Conservation (phyloP, 2,797 vertebrate species). For the Parauchenoglanis punctatus region DNA sequence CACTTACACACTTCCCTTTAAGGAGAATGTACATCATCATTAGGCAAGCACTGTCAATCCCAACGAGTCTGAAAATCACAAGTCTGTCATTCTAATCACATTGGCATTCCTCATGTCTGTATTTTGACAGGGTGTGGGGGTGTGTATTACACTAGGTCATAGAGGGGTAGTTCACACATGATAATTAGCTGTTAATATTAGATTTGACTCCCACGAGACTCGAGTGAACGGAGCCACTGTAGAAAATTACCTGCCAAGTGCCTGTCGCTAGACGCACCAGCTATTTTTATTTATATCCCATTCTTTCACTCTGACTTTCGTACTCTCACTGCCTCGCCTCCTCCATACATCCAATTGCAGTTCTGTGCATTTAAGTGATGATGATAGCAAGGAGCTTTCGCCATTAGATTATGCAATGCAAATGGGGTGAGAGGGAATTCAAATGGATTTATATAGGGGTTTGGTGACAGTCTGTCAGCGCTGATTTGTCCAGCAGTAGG, state of each 20-base stretch:
- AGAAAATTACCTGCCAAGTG: constrained; percentile 80
- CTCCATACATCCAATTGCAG: constrained; percentile 46
- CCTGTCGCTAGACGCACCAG: constrained; percentile 68
- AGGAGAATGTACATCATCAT: constrained; percentile 39
- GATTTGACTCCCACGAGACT: constrained; percentile 75
- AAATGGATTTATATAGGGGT: constrained; percentile 62
- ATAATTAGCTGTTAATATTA: constrained; percentile 82
- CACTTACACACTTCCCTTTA: constrained; percentile 18
- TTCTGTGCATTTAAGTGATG: constrained; percentile 74
- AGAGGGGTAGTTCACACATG: constrained; percentile 74
- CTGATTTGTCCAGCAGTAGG: constrained; percentile 45
- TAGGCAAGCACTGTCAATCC: constrained; percentile 35
- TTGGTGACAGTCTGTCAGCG: constrained; percentile 54
- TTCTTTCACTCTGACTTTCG: constrained; percentile 60
- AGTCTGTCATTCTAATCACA: constrained; percentile 42
- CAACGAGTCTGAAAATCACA: constrained; percentile 33
- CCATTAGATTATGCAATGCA: constrained; percentile 33
- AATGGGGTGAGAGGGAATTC: constrained; percentile 68
- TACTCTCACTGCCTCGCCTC: constrained; percentile 9
- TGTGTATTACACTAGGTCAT: constrained; percentile 63
- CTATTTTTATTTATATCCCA: constrained; percentile 78
- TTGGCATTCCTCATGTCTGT: constrained; percentile 23
- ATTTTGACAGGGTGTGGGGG: constrained; percentile 31
- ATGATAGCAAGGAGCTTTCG: constrained; percentile 70
- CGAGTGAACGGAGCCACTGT: constrained; percentile 72